These are phyloP conservation scores for Ladona fulva DNA, from an alignment of 1,140 invertebrate genomes.

Conservation along the genomic window DNA sequence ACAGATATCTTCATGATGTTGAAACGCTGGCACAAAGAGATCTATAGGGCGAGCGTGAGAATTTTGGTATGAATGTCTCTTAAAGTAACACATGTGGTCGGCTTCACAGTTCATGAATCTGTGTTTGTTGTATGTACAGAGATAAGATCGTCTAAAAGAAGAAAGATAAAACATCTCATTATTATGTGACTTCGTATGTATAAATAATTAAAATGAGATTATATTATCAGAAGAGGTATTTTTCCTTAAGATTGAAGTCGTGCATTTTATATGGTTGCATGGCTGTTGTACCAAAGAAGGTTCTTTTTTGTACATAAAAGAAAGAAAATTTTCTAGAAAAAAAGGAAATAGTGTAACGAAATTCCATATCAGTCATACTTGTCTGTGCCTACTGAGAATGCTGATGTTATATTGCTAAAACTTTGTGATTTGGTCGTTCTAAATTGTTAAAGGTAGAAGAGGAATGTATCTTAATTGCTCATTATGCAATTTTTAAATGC, in stretches of 20 bases:
- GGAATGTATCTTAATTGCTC: background rate
- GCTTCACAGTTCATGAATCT: background rate
- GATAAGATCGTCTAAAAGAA: background rate
- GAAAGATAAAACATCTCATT: background rate
- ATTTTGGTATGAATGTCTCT: background rate
- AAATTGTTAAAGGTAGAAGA: background rate
- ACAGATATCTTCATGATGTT: no score
- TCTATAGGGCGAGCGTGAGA: background rate
- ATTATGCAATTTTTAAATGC: background rate
- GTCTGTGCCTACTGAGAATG: background rate
- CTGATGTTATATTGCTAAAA: background rate
- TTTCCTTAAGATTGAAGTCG: background rate
- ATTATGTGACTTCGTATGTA: background rate
- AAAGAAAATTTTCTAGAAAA: background rate
- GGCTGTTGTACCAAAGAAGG: background rate
- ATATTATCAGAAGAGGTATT: background rate
- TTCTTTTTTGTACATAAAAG: constrained; percentile 6
- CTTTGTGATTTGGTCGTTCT: background rate
- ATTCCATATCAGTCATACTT: background rate
- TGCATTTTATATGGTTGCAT: background rate
- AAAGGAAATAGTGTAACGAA: background rate
- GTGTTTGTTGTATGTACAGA: background rate
- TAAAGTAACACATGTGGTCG: background rate
- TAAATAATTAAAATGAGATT: background rate
- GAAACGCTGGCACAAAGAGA: background rate